phyloP scores from a whole-genome alignment of 2,113 vertebrate species.

The Chrysemys picta region DNA sequence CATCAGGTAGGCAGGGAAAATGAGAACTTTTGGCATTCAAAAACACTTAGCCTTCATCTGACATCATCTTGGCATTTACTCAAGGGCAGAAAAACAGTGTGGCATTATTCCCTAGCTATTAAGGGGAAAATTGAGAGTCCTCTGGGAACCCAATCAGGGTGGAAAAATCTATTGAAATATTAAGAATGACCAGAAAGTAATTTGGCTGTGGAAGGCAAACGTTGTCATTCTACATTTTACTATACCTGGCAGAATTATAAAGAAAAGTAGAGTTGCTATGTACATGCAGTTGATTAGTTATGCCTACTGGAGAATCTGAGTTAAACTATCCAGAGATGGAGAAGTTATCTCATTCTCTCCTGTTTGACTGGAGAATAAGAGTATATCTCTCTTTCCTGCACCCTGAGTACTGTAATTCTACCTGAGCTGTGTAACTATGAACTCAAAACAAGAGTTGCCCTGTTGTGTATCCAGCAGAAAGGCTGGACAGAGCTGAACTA shows the following conservation, averaged over 20 bases:
- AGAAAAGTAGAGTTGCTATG: neutral
- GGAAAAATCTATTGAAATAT: neutral
- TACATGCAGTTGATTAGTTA: fast-evolving
- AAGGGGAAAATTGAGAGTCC: neutral
- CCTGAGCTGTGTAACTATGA: neutral
- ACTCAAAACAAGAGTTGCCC: neutral
- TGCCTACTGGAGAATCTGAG: neutral
- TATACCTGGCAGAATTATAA: neutral
- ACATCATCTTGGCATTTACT: neutral
- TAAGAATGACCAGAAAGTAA: neutral
- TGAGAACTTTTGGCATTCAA: neutral
- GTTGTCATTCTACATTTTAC: neutral
- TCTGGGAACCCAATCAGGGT: neutral
- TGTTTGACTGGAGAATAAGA: neutral
- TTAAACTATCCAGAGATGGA: neutral
- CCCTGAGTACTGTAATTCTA: neutral
- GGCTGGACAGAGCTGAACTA: neutral
- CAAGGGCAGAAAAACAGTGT: neutral
- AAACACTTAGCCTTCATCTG: neutral
- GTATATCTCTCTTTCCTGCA: neutral
- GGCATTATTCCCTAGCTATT: neutral
- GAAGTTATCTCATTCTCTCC: neutral
- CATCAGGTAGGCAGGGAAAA: neutral
- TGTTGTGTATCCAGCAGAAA: neutral
- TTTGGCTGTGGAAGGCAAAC: neutral